Base-by-base conservation (phyloP, 2,113 vertebrate species). In the Jacana jacana region DNA sequence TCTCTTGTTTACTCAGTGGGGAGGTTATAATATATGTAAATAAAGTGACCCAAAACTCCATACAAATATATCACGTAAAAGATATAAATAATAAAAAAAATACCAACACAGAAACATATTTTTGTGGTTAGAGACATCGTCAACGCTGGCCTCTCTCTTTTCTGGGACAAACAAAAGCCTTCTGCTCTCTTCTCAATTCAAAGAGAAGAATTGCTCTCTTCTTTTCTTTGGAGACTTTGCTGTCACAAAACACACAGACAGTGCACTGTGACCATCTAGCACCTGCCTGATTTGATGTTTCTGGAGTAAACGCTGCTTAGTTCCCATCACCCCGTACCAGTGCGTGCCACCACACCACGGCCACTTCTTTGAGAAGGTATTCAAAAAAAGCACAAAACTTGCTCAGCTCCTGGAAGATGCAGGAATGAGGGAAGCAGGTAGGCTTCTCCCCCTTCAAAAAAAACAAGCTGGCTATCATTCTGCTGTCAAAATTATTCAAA, bases 1-100 rank as follows among this genome's bases (percentile, higher is more conserved):
- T 96, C 91, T 91, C 93, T 95, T 95, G 90, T 96, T 93, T 96
- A 97, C 95, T 86, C 55, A 68, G 73, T 54, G 94, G 90, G 92
- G 93, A 95, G 71, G 81, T 81, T 95, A 70, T 86, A 96, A 94
- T 82, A 85, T 77, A 97, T 94, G 94, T 77, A 94, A 90, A 96
- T 95, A 94, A 86, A 84, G 87, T 63, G 88, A 95, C 80, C 42
- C 69, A 81, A 88, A 95, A 85, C 30, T 58, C 90, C 54, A 58
- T 63, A 73, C 92, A 94, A 94, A 96, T 40, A 72, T 86, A 93
- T 78, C 89, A 57, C 66, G 70, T 10, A 65, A 60, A 81, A 14
- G 7, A 81, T 28, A 17, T 48, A 46, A 46, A 52, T 16, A 42
- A 63, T 49, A 86, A 89, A 87, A 86, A 90, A 86, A 58, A 89